phyloP scores from a whole-genome alignment of 2,888 invertebrate genomes.

The Chaitophorus viminalis region DNA sequence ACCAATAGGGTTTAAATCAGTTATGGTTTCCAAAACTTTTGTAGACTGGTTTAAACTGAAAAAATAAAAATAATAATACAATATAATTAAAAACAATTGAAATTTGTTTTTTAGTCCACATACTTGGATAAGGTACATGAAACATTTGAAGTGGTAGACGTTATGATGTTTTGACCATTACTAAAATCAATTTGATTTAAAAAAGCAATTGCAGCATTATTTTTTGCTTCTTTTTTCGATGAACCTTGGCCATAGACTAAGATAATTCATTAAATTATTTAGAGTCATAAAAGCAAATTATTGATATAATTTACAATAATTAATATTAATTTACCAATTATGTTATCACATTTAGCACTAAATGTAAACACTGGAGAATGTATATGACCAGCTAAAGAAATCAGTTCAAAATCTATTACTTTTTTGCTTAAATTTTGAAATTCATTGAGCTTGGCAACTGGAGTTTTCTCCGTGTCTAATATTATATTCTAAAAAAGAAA shows the following conservation, averaged over 20 bases:
- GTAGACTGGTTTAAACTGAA: neutral
- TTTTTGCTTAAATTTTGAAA: neutral
- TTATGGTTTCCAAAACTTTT: neutral
- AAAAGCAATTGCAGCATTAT: conserved; percentile 91
- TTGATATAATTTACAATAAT: neutral
- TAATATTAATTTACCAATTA: conserved; percentile 81
- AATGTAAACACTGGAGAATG: conserved; percentile 97
- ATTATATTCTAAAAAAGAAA: neutral
- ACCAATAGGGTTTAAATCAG: conserved; percentile 77
- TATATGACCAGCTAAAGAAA: conserved; percentile 95
- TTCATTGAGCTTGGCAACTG: conserved; percentile 21
- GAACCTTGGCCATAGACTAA: conserved; percentile 72
- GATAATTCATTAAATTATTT: neutral
- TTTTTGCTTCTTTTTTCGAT: conserved; percentile 97
- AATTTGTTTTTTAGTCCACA: neutral
- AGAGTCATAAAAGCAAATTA: too few relatives aligned
- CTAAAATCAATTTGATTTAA: conserved; percentile 80
- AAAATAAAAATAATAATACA: neutral
- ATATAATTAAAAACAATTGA: neutral
- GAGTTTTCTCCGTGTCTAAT: neutral
- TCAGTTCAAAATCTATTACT: conserved; percentile 82
- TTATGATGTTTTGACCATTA: conserved; percentile 68
- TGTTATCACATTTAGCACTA: conserved; percentile 82
- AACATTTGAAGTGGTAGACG: conserved; percentile 2
- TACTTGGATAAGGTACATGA: too few relatives aligned